phyloP scores from a whole-genome alignment of 1,140 invertebrate genomes.

The Battus philenor region DNA sequence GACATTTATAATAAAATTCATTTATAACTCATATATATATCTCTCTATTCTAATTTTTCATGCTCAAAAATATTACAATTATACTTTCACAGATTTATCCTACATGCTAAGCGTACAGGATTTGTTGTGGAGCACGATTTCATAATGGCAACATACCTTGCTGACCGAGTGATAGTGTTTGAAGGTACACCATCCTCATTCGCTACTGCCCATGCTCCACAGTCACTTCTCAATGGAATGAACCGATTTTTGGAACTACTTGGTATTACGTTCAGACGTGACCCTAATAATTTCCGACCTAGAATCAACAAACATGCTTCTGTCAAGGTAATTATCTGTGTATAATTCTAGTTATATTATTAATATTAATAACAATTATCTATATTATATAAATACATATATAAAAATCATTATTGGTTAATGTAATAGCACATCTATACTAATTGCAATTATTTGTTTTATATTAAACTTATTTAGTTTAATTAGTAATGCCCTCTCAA shows the following conservation, averaged over 20 bases:
- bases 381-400: too few species aligned
- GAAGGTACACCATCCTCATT: conserved; percentile 94
- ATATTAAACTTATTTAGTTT: too few species aligned
- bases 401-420: not conserved
- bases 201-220: conserved; percentile 93
- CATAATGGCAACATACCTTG: conserved; percentile 99
- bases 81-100: conserved; percentile 87
- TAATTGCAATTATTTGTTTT: too few species aligned
- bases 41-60: too few species aligned
- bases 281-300: conserved; percentile 99
- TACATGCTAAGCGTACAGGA: conserved; percentile 99
- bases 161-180: conserved; percentile 99
- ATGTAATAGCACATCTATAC: too few species aligned
- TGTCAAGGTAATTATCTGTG: conserved; percentile 86
- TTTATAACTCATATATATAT: too few species aligned
- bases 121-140: conserved; percentile 99
- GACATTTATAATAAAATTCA: too few species aligned
- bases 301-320: conserved; percentile 98
- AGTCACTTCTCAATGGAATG: conserved; percentile 97
- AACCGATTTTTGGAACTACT: conserved; percentile 98
- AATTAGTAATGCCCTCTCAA: too few species aligned
- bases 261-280: conserved; percentile 98
- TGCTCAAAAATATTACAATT: not conserved
- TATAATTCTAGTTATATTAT: conserved; percentile 1
- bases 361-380: too few species aligned